Evolutionary conservation across 2,113 vertebrate genomes (phyloP).

Genomic region (Ibidorhyncha struthersii): DNA sequence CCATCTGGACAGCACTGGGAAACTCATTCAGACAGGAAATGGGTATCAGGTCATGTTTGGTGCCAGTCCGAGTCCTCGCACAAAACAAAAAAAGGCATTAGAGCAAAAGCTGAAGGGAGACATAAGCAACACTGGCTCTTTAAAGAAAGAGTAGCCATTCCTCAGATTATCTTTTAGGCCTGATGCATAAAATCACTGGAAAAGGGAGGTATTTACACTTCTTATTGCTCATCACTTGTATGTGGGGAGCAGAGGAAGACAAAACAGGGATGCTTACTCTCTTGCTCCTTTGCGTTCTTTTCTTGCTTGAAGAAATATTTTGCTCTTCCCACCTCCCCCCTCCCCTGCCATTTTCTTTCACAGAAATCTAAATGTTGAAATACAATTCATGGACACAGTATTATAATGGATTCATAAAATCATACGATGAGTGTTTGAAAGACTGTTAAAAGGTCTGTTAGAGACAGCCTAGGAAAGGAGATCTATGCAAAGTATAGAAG

Average conservation of each 20-base stretch:
- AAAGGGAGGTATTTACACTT: neutral
- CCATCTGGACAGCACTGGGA: constrained; percentile 86
- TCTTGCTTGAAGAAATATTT: neutral
- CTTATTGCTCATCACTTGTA: neutral
- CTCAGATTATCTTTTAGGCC: neutral
- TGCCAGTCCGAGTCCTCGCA: constrained; percentile 84
- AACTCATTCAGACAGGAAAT: constrained; percentile 80
- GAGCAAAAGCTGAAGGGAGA: neutral
- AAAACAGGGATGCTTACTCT: neutral
- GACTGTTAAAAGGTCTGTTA: neutral
- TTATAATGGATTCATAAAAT: neutral
- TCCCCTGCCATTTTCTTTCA: neutral
- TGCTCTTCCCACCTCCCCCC: neutral
- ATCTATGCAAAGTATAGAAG: neutral
- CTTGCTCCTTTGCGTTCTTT: neutral
- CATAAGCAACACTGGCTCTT: neutral
- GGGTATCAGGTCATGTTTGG: constrained; percentile 83
- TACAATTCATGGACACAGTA: neutral
- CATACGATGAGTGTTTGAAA: neutral
- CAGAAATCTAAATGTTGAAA: neutral
- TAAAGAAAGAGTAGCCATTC: neutral
- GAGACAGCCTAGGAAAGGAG: neutral
- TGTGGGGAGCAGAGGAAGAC: neutral
- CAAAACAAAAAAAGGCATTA: constrained; percentile 18
- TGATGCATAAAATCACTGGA: neutral